Conservation (phyloP, 2,888 invertebrate genomes). For the Ennomos quercinarius region DNA sequence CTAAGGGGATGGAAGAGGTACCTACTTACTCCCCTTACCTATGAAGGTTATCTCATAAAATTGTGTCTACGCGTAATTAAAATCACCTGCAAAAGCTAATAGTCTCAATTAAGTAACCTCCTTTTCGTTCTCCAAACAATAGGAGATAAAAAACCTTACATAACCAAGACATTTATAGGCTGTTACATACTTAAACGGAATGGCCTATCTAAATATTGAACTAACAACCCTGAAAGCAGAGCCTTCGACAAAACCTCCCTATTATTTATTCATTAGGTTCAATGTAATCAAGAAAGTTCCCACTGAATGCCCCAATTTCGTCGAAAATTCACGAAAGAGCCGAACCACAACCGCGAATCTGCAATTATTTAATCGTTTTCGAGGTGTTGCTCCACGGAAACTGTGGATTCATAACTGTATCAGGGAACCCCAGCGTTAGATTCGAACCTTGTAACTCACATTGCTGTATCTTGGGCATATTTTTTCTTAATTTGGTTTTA, state of each 20-base stretch:
- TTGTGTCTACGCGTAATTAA: no score
- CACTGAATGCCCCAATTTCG: slow-evolving; percentile 69
- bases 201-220: slow-evolving; percentile 45
- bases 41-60: no score
- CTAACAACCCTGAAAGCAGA: slow-evolving; percentile 45
- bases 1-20: no score
- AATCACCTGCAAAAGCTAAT: background rate
- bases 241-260: slow-evolving; percentile 54
- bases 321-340: slow-evolving; percentile 71
- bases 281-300: slow-evolving; percentile 72
- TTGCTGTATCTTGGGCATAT: slow-evolving; percentile 27
- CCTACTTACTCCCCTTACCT: no score
- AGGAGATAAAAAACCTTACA: slow-evolving; percentile 26
- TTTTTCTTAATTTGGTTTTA: background rate
- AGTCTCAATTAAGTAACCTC: slow-evolving; percentile 2
- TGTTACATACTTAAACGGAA: slow-evolving; percentile 36
- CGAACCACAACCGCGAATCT: slow-evolving; percentile 68
- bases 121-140: slow-evolving; percentile 6
- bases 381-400: slow-evolving; percentile 74
- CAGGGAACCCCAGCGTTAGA: slow-evolving; percentile 37
- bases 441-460: slow-evolving; percentile 31
- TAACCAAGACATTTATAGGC: slow-evolving; percentile 31
- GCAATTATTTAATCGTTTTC: slow-evolving; percentile 80
- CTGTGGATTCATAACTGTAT: slow-evolving; percentile 62
- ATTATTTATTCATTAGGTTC: slow-evolving; percentile 71